Percentiles rank a stretch among this genome's conserved stretches.
Conservation (phyloP, 2,113 vertebrate genomes). For the Aspiorhynchus laticeps region DNA sequence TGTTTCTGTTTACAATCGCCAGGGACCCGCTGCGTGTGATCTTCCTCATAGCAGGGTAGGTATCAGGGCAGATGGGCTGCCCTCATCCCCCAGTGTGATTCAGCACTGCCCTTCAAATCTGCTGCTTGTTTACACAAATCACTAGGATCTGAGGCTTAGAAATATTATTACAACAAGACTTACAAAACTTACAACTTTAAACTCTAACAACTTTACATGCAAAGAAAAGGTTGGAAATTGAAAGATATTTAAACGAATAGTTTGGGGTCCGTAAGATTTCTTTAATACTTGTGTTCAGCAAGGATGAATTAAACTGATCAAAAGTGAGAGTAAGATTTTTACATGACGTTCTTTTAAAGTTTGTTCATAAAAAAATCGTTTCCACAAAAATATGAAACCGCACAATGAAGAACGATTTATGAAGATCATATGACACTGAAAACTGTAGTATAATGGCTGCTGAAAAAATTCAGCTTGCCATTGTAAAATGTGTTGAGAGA, state of each 20-base stretch:
- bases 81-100: background rate
- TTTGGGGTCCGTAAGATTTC: background rate
- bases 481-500: background rate
- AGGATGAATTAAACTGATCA: background rate
- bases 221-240: background rate
- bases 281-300: background rate
- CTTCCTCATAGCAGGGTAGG: constrained; percentile 81
- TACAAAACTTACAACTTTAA: background rate
- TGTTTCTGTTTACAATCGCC: constrained; percentile 80
- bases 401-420: too few species aligned
- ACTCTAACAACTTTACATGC: background rate
- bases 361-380: background rate
- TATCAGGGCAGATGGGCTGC: background rate
- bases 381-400: background rate
- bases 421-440: background rate
- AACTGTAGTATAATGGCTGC: background rate
- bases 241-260: background rate
- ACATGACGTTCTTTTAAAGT: background rate
- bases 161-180: background rate
- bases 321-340: background rate
- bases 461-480: background rate
- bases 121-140: background rate
- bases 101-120: background rate
- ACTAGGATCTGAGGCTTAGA: background rate
- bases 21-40: constrained; percentile 80